Percentiles rank a stretch among this genome's conserved stretches.
These are phyloP conservation scores for Dicrurus megarhynchus DNA, from an alignment of 2,113 vertebrate species.

Conservation along the genomic window DNA sequence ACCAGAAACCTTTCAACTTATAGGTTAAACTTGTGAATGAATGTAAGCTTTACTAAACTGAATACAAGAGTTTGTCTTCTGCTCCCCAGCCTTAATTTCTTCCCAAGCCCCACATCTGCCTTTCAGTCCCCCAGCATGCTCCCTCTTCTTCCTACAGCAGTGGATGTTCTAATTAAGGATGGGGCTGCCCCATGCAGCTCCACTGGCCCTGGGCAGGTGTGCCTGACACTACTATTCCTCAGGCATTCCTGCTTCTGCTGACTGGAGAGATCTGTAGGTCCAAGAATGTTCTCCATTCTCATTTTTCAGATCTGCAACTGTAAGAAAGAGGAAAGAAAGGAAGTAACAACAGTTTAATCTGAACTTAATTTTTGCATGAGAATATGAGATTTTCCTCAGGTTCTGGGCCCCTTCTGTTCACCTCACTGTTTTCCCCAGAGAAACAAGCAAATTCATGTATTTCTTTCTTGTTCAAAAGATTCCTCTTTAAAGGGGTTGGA, in stretches of 20 bases:
- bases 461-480: neutral
- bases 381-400: neutral
- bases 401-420: neutral
- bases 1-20: neutral
- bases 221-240: neutral
- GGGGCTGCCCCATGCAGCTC: neutral
- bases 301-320: neutral
- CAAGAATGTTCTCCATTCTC: neutral
- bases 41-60: neutral
- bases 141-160: neutral
- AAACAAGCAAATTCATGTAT: neutral
- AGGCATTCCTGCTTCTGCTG: neutral
- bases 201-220: neutral
- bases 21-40: neutral
- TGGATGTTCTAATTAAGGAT: neutral
- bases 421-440: neutral
- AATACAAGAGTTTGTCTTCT: neutral
- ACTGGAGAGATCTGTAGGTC: neutral
- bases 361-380: neutral
- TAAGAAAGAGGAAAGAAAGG: neutral
- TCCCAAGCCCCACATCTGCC: neutral
- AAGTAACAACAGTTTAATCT: neutral
- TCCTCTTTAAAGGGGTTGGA: neutral
- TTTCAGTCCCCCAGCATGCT: neutral
- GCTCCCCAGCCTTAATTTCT: neutral